Conservation (phyloP, 1,140 invertebrate genomes). For the Telenomus remus region DNA sequence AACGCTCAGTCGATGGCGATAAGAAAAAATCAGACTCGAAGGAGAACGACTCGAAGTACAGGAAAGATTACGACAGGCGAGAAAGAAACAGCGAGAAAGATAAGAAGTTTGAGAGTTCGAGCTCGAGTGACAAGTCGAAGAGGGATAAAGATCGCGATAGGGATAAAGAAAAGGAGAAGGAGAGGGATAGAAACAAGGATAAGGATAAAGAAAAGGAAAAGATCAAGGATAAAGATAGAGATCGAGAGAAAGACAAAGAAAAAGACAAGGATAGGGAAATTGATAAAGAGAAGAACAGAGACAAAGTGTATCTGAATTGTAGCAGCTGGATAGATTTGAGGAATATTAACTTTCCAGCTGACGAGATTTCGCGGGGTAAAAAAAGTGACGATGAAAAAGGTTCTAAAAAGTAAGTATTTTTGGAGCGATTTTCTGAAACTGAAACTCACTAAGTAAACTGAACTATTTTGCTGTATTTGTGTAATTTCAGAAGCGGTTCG, state of each 20-base stretch:
- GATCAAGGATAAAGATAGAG: slow-evolving; percentile 18
- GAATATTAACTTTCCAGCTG: slow-evolving; percentile 60
- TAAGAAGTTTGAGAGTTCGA: slow-evolving; percentile 18
- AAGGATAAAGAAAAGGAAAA: slow-evolving; percentile 12
- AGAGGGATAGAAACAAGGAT: slow-evolving; percentile 18
- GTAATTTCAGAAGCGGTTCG: slow-evolving; percentile 51
- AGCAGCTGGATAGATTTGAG: slow-evolving; percentile 65
- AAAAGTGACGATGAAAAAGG: slow-evolving; percentile 59
- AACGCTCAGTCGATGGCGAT: slow-evolving; percentile 39
- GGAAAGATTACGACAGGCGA: slow-evolving; percentile 32
- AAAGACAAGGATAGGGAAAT: slow-evolving; percentile 29
- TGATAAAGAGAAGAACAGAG: slow-evolving; percentile 59
- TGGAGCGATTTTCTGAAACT: too few species aligned
- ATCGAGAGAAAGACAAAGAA: slow-evolving; percentile 7
- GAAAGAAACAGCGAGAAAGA: slow-evolving; percentile 41
- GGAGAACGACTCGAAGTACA: slow-evolving; percentile 46
- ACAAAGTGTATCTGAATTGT: slow-evolving; percentile 59
- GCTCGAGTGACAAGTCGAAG: slow-evolving; percentile 17
- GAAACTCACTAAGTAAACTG: too few species aligned
- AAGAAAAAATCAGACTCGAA: slow-evolving; percentile 44
- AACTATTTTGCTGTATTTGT: background rate
- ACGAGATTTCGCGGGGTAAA: slow-evolving; percentile 61
- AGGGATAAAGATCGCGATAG: slow-evolving; percentile 28
- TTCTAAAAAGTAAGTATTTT: slow-evolving; percentile 53
- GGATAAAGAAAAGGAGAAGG: slow-evolving; percentile 25